A percentile compares a stretch with the other conserved stretches of the same genome.
Evolutionary conservation across 2,888 invertebrate species (phyloP).

Genomic region (Morpho helenor): DNA sequence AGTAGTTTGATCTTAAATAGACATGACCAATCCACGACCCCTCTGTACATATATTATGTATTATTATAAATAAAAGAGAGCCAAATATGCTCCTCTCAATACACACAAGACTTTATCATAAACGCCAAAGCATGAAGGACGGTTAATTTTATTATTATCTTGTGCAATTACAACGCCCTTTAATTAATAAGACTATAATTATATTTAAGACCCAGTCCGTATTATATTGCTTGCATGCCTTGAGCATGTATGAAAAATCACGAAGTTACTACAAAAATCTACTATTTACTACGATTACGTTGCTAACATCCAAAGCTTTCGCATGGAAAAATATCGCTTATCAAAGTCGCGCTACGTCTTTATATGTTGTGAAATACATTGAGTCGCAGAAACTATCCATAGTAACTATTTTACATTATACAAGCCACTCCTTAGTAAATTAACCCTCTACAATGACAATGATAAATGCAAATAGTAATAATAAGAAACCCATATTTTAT

Average conservation of each 20-base stretch:
- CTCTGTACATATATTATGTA: too few species aligned
- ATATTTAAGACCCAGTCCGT: slow-evolving; percentile 34
- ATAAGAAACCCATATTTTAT: too few species aligned
- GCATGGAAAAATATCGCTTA: slow-evolving; percentile 68
- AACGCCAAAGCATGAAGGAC: slow-evolving; percentile 27
- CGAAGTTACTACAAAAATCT: slow-evolving; percentile 42
- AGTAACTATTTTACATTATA: neutral
- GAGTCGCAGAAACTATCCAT: slow-evolving; percentile 2
- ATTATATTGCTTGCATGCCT: slow-evolving; percentile 40
- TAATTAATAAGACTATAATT: slow-evolving; percentile 18
- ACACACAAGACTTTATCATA: too few species aligned
- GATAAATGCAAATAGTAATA: too few species aligned
- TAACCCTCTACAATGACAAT: too few species aligned
- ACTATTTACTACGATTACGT: slow-evolving; percentile 39
- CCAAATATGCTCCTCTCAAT: too few species aligned
- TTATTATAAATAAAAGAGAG: too few species aligned
- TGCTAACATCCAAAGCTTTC: slow-evolving; percentile 68
- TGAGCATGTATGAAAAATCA: slow-evolving; percentile 40
- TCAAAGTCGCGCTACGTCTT: slow-evolving; percentile 35
- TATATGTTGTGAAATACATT: slow-evolving; percentile 13
- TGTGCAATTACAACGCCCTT: slow-evolving; percentile 20
- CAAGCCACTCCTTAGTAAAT: too few species aligned
- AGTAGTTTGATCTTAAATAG: too few species aligned
- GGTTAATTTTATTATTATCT: slow-evolving; percentile 28
- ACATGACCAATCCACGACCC: too few species aligned